Evolutionary conservation across 1,140 invertebrate species (phyloP).

Genomic region (Triops longicaudatus): DNA sequence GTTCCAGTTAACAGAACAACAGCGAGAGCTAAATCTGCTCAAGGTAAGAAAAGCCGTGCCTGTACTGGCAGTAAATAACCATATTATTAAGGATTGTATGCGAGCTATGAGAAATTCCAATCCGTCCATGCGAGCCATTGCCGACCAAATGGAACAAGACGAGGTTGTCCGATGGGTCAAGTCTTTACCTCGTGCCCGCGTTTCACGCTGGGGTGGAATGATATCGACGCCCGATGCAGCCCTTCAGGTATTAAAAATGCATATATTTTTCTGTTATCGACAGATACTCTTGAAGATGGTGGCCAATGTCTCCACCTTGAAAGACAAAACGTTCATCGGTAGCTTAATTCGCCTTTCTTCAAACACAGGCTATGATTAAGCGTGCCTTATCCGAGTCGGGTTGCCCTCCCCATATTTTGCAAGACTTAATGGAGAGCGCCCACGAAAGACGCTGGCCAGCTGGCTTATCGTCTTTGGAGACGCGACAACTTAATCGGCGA

Average conservation of each 20-base stretch:
- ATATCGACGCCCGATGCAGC: constrained; percentile 91
- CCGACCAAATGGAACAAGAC: constrained; percentile 84
- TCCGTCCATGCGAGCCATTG: constrained; percentile 76
- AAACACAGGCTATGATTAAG: constrained; percentile 73
- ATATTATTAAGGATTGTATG: constrained; percentile 69
- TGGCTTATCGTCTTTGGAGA: constrained; percentile 84
- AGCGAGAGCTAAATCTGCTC: constrained; percentile 72
- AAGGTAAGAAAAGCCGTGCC: constrained; percentile 48
- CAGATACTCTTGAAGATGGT: not conserved
- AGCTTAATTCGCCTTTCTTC: not conserved
- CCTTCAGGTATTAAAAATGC: constrained; percentile 57
- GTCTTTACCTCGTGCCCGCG: constrained; percentile 70
- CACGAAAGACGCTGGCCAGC: constrained; percentile 90
- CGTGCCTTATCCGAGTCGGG: constrained; percentile 82
- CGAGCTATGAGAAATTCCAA: constrained; percentile 79
- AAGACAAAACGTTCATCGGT: not conserved
- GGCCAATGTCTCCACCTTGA: too few relatives aligned
- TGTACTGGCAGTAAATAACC: not conserved
- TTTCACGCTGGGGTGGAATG: constrained; percentile 94
- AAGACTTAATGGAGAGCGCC: constrained; percentile 93
- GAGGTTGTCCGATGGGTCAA: constrained; percentile 87
- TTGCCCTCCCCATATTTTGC: constrained; percentile 82
- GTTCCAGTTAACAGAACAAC: constrained; percentile 77
- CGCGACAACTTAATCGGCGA: constrained; percentile 79
- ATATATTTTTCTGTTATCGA: not conserved